Percentiles rank a stretch among this genome's conserved stretches.
Evolutionary conservation across 2,888 invertebrate genomes (phyloP).

Genomic region (Erebia palarica): DNA sequence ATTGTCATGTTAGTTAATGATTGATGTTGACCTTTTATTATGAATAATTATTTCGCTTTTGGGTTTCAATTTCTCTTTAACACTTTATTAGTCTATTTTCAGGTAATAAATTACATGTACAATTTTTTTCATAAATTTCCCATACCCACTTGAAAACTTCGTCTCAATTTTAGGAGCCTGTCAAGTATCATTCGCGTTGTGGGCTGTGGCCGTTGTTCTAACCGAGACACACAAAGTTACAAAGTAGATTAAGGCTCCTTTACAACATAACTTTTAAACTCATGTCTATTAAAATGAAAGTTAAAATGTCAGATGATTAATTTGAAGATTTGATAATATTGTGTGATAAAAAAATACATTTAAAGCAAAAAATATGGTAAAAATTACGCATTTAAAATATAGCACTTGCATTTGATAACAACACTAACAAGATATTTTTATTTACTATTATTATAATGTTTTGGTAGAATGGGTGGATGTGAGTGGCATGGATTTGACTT

Average conservation of each 20-base stretch:
- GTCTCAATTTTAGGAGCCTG: background rate
- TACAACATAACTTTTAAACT: conserved; percentile 12
- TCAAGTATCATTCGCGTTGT: conserved; percentile 3
- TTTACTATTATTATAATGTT: background rate
- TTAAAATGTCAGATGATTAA: background rate
- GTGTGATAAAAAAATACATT: background rate
- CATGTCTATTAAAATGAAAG: background rate
- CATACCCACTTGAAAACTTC: background rate
- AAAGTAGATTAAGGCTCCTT: conserved; percentile 7
- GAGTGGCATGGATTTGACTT: too few relatives aligned
- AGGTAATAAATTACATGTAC: background rate
- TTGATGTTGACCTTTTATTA: background rate
- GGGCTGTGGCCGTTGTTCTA: conserved; percentile 2
- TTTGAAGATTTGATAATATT: background rate
- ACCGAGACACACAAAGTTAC: conserved; percentile 6
- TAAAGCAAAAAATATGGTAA: background rate
- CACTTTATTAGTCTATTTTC: background rate
- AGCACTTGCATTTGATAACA: too few relatives aligned
- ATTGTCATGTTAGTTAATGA: conserved; percentile 8
- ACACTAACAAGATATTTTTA: too few relatives aligned
- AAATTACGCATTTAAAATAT: background rate
- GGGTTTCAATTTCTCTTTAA: background rate
- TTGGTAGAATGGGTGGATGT: too few relatives aligned
- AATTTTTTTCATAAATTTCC: background rate
- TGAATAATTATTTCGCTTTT: background rate